Percentiles rank a stretch among this genome's conserved stretches.
These are phyloP conservation scores for Amaurobius ferox DNA, from an alignment of 2,888 invertebrate genomes.

Conservation along the genomic window DNA sequence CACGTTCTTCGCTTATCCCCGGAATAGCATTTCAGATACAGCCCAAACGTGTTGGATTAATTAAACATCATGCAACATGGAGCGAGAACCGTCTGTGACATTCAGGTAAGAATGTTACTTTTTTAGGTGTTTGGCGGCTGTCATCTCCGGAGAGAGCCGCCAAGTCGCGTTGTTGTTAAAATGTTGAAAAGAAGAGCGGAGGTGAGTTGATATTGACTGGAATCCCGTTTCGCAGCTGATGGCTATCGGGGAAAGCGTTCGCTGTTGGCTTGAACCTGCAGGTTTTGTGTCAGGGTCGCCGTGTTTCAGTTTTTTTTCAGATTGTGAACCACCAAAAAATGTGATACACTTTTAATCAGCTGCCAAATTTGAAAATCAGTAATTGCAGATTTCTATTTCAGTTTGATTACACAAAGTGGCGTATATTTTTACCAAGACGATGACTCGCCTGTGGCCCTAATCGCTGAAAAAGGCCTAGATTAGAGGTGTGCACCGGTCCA, in stretches of 20 bases:
- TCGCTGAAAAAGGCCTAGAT: too few species aligned
- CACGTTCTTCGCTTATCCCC: not conserved
- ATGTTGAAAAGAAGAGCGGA: not conserved
- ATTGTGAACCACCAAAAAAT: too few species aligned
- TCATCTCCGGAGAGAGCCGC: not conserved
- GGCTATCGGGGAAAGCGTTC: constrained; percentile 1
- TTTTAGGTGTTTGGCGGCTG: not conserved
- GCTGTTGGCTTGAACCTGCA: not conserved
- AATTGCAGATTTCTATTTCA: too few species aligned
- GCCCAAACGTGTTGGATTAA: constrained; percentile 55
- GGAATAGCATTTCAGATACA: constrained; percentile 1
- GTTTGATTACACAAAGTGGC: too few species aligned
- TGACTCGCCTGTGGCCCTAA: too few species aligned
- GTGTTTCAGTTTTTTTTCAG: not conserved
- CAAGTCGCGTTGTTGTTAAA: not conserved
- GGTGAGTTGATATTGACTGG: constrained; percentile 33
- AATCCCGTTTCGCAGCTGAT: constrained; percentile 36
- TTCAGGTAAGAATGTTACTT: constrained; percentile 35
- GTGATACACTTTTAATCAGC: too few species aligned
- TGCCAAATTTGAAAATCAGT: too few species aligned
- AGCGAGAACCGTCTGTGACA: constrained; percentile 2
- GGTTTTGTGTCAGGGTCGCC: not conserved
- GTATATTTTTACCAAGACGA: too few species aligned
- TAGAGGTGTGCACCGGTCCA: too few species aligned
- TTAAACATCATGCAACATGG: constrained; percentile 54